Percentiles rank a stretch among this genome's conserved stretches.
Conservation (phyloP, 2,888 invertebrate genomes). For the Agonopterix arenella region DNA sequence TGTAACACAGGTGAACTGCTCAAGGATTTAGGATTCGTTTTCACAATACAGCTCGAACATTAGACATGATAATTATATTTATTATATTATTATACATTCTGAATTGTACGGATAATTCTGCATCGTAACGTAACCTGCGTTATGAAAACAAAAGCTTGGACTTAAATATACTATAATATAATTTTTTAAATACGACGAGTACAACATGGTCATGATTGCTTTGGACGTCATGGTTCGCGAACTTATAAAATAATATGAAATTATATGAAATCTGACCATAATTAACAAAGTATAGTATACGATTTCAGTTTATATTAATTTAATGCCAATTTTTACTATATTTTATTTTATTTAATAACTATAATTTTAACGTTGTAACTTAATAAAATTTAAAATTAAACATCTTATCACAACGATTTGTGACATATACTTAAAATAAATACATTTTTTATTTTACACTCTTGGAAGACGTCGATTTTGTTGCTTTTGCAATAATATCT, state of each 20-base stretch:
- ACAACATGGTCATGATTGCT: constrained; percentile 11
- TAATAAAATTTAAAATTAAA: neutral
- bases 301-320: neutral
- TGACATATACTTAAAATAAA: constrained; percentile 15
- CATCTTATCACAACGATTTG: constrained; percentile 21
- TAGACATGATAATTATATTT: neutral
- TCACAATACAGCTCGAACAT: constrained; percentile 3
- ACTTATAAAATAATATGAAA: constrained; percentile 4
- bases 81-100: neutral
- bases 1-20: constrained; percentile 14
- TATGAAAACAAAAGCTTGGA: constrained; percentile 1
- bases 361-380: neutral
- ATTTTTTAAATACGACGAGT: neutral
- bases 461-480: constrained; percentile 63
- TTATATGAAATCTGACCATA: neutral
- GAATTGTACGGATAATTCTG: neutral
- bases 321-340: neutral
- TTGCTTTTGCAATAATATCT: constrained; percentile 26
- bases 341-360: neutral
- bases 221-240: constrained; percentile 14
- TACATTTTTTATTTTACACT: constrained; percentile 23
- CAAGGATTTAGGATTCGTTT: constrained; percentile 5
- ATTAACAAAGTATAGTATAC: neutral
- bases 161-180: neutral
- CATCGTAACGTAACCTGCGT: neutral